phyloP scores from a whole-genome alignment of 2,888 invertebrate genomes.

The Cylindroiulus punctatus region DNA sequence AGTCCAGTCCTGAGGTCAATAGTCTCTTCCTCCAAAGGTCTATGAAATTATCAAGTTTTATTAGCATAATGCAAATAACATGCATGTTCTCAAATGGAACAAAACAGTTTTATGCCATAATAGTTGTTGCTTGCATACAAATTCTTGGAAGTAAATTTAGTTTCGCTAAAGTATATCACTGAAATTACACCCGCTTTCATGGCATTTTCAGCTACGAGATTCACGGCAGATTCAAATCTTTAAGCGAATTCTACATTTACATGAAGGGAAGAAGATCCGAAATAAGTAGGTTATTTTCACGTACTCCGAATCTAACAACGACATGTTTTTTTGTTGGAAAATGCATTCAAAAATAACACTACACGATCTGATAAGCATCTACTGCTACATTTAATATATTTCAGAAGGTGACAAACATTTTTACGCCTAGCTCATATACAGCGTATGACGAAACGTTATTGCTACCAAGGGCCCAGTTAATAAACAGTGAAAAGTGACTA shows the following conservation, averaged over 20 bases:
- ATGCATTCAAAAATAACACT: background rate
- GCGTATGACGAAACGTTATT: slow-evolving; percentile 2
- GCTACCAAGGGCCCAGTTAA: slow-evolving; percentile 35
- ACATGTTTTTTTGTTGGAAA: background rate
- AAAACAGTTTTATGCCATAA: slow-evolving; percentile 7
- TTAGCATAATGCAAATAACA: background rate
- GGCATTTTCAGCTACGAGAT: background rate
- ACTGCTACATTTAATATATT: slow-evolving; percentile 5
- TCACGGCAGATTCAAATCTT: background rate
- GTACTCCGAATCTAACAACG: background rate
- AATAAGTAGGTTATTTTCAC: slow-evolving; percentile 16
- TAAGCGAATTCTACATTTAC: background rate
- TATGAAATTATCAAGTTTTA: background rate
- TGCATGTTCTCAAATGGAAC: background rate
- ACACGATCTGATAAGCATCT: background rate
- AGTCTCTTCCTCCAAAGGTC: background rate
- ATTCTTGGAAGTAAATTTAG: background rate
- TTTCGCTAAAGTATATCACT: background rate
- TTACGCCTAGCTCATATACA: background rate
- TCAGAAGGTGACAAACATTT: background rate
- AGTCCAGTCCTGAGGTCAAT: background rate
- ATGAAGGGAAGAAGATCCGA: background rate
- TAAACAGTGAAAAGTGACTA: slow-evolving; percentile 25
- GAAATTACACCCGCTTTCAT: background rate
- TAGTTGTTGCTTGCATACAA: background rate